Base-by-base conservation (phyloP, 2,113 vertebrate genomes). In the Tauraco erythrolophus region DNA sequence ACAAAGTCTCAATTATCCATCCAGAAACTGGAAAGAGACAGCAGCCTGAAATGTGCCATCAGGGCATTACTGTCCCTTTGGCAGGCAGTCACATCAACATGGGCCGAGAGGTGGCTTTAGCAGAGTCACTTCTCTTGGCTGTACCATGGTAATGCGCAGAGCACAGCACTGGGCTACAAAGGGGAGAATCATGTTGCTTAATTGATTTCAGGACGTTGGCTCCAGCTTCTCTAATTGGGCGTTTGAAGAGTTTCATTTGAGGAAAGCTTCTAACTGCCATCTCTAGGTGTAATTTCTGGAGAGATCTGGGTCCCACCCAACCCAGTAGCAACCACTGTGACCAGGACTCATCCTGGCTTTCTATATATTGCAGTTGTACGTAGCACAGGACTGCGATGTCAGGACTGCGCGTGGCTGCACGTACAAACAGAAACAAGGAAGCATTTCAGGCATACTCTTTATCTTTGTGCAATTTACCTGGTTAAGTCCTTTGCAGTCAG, bases 91-190 rank as follows among this genome's bases (percentile, higher is more conserved):
- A 30, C 37, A 61, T 24, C 61, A 14, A 43, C 58, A 53, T 2
- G 58, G 54, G 71, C 58, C 5, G 27, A 70, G 72, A 69, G 24
- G 46, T 16, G 58, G 70, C 66, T 72, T 88, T 23, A 8, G 14
- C 62, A 23, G 69, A 25, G 27, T 64, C 66, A 5, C 28, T 45
- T 54, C 28, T 43, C 41, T 43, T 14, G 27, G n/a, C 66, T 61
- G 41, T 18, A 3, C 41, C 15, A 0, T 0, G 11, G 30, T 5
- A n/a, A 56, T 0, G 9, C n/a, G 3, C 33, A 11, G 46, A 87
- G 80, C 64, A 41, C 45, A 27, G 50, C 10, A 2, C 39, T 35
- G 54, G n/a, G 8, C 70, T 54, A 45, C 50, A 51, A 50, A 43
- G 33, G 45, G n/a, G 84, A 75, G n/a, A 75, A 50, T 39, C 31